Evolutionary conservation across 2,113 vertebrate species (phyloP).

Genomic region (Coracopsis vasa): DNA sequence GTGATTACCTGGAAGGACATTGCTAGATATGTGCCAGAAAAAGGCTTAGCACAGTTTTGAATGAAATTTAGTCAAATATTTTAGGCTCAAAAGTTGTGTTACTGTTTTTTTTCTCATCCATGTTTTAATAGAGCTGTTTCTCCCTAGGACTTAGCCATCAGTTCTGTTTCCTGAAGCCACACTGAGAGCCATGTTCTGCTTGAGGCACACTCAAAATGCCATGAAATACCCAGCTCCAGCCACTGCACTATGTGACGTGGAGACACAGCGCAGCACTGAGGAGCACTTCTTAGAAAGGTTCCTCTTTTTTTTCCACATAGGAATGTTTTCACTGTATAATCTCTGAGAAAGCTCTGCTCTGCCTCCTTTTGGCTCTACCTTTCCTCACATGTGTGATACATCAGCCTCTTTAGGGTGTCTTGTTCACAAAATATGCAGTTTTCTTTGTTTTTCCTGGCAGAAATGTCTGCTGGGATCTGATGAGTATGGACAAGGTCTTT

Average conservation of each 20-base stretch:
- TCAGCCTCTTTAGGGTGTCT: neutral
- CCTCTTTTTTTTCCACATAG: neutral
- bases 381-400: neutral
- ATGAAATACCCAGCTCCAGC: neutral
- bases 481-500: neutral
- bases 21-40: neutral
- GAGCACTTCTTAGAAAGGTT: neutral
- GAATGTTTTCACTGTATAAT: neutral
- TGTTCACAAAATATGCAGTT: neutral
- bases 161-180: neutral
- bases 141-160: neutral
- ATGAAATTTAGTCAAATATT: neutral
- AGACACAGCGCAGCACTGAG: neutral
- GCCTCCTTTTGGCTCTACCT: neutral
- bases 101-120: neutral
- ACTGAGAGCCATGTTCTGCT: neutral
- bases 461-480: neutral
- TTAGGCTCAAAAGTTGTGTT: neutral
- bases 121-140: neutral
- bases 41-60: neutral
- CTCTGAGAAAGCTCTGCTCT: neutral
- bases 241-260: neutral
- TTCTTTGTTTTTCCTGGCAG: neutral
- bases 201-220: neutral
- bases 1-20: neutral